Percentiles rank a stretch among this genome's conserved stretches.
phyloP scores from a whole-genome alignment of 2,888 invertebrate species.

The Podotricha telesiphe region DNA sequence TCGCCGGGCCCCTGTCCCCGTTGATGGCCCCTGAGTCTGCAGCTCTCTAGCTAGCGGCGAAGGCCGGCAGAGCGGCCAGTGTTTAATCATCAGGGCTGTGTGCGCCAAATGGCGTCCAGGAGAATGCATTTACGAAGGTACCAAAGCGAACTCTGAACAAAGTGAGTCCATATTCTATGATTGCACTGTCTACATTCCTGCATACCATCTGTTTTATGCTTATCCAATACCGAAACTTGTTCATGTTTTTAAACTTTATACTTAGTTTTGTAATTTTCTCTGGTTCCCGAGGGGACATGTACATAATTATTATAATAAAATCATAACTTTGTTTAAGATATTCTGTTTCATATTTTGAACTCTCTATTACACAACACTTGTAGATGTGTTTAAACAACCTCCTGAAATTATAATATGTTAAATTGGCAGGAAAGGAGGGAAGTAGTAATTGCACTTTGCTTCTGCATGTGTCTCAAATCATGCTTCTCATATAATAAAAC shows the following conservation, averaged over 20 bases:
- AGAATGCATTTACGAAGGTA: constrained; percentile 72
- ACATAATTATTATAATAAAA: constrained; percentile 67
- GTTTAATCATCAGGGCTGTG: constrained; percentile 67
- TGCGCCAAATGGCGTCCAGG: constrained; percentile 50
- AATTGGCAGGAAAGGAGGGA: constrained; percentile 24
- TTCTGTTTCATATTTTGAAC: constrained; percentile 54
- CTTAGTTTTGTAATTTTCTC: constrained; percentile 68
- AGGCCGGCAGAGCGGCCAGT: constrained; percentile 75
- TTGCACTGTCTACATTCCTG: constrained; percentile 64
- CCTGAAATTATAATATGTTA: constrained; percentile 23
- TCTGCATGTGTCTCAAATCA: constrained; percentile 23
- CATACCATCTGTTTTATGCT: constrained; percentile 58
- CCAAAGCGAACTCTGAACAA: constrained; percentile 68
- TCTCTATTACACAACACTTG: constrained; percentile 48
- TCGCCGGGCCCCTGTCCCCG: constrained; percentile 90
- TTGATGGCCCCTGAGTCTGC: constrained; percentile 91
- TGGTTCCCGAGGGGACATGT: constrained; percentile 62
- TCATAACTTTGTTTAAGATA: constrained; percentile 60
- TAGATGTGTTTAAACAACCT: constrained; percentile 17
- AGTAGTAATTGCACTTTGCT: constrained; percentile 24
- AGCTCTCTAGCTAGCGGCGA: constrained; percentile 85
- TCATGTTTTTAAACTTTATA: constrained; percentile 74
- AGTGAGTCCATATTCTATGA: constrained; percentile 56
- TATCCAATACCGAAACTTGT: constrained; percentile 51
- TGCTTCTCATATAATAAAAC: constrained; percentile 13